Evolutionary conservation across 2,113 vertebrate species (phyloP), one percentile per base, ranked within the genome.

Genomic region (Naja naja): DNA sequence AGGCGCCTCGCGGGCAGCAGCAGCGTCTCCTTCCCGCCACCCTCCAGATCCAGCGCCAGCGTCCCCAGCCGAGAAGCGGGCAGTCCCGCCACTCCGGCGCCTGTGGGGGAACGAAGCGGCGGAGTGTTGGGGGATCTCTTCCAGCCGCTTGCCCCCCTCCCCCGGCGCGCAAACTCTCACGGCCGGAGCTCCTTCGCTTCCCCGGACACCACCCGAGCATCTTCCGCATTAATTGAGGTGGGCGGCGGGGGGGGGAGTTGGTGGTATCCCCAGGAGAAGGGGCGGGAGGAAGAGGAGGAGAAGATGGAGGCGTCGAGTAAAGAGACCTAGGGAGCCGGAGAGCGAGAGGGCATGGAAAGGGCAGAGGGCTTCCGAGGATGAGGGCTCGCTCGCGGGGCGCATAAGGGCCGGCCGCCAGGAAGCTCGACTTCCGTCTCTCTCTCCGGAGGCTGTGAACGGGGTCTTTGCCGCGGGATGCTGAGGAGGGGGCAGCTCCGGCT

Each of bases 381-480:
- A 86, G 30, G 23, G 56, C 20, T 47, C 39, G 4, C 23, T 27
- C 10, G 6, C 25, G 85, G 43, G 85, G 45, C 27, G 20, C n/a
- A 6, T 30, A 27, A 54, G 87, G 58, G n/a, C 86, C 88, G 56
- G 5, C 22, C 47, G 85, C 86, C 23, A 12, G 43, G 90, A 52
- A 69, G 90, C 39, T 23, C n/a, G 47, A 49, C 16, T 16, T 23
- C 30, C n/a, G 18, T n/a, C 86, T n/a, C 86, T 69, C 12, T 69
- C 64, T 53, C 49, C 56, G n/a, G 91, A 89, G 87, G 23, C 87
- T 89, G 87, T 52, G 87, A 25, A 55, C 39, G 23, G n/a, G 56
- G 91, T 22, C n/a, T 43, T 56, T 45, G 56, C 91, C 39, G 49
- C 34, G 91, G 64, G 88, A 92, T 92, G 92, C 92, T n/a, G 92